These are phyloP conservation scores for Umimayanthus kanabou DNA, from an alignment of 92 coral and sea anemone species.

Conservation along the genomic window DNA sequence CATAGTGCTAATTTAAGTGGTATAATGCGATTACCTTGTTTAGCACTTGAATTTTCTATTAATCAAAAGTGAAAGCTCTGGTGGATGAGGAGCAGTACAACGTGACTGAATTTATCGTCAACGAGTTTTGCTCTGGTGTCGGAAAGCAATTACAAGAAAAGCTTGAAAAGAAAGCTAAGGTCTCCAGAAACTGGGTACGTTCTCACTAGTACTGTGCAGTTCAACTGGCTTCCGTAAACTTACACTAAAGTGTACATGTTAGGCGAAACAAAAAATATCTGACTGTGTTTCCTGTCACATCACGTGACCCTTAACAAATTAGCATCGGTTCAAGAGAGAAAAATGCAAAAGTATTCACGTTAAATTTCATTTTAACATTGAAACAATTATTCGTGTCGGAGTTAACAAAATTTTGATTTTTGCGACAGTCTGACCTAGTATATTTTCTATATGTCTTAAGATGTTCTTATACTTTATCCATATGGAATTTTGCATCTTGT, in stretches of 20 bases:
- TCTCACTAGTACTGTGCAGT: neutral
- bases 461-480: no score
- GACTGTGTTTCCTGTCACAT: neutral
- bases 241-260: no score
- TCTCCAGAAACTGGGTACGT: slow-evolving; percentile 85
- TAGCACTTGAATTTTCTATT: neutral
- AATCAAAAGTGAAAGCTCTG: slow-evolving; percentile 69
- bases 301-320: no score
- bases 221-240: neutral
- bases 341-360: no score
- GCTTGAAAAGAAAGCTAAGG: slow-evolving; percentile 70
- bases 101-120: slow-evolving; percentile 75
- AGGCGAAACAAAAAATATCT: neutral
- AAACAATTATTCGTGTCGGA: no score
- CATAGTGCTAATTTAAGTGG: no score
- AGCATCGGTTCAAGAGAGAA: no score
- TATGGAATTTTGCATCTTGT: no score
- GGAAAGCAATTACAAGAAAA: slow-evolving; percentile 86
- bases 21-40: neutral
- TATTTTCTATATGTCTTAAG: no score
- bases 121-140: slow-evolving; percentile 83
- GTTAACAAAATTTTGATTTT: no score
- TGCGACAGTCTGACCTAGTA: no score
- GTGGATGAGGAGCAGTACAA: slow-evolving; percentile 76
- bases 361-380: no score